These are phyloP conservation scores for Onthophagus sagittarius DNA, from an alignment of 2,888 invertebrate genomes.

Conservation along the genomic window DNA sequence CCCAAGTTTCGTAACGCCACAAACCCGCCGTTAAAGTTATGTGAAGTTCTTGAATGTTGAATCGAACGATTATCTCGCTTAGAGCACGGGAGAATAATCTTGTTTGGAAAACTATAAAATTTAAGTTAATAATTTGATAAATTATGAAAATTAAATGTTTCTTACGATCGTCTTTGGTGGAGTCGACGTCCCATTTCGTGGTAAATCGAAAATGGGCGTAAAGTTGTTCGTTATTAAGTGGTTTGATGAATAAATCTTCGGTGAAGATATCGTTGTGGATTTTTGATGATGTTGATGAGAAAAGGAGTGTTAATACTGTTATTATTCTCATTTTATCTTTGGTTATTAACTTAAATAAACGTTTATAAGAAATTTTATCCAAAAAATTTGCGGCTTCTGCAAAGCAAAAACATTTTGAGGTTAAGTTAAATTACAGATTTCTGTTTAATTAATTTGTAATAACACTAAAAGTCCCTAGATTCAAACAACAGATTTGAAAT, in stretches of 20 bases:
- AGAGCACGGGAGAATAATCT: slow-evolving; percentile 84
- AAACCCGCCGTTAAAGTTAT: slow-evolving; percentile 89
- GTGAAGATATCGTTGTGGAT: slow-evolving; percentile 63
- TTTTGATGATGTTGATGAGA: slow-evolving; percentile 1
- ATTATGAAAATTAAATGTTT: slow-evolving; percentile 26
- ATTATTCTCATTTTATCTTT: not conserved
- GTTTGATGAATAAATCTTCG: slow-evolving; percentile 87
- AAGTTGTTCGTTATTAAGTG: slow-evolving; percentile 76
- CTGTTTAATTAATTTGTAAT: no score
- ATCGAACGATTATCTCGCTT: slow-evolving; percentile 80
- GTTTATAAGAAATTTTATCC: no score
- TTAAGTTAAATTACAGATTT: no score
- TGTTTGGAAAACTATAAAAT: slow-evolving; percentile 69
- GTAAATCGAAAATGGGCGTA: slow-evolving; percentile 91
- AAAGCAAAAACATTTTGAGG: no score
- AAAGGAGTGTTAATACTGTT: not conserved
- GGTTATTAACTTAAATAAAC: no score
- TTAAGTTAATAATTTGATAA: slow-evolving; percentile 16
- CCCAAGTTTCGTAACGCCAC: slow-evolving; percentile 93
- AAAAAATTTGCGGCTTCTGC: no score
- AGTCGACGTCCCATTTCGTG: slow-evolving; percentile 66
- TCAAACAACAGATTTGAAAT: no score
- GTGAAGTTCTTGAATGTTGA: slow-evolving; percentile 85
- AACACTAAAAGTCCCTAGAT: no score
- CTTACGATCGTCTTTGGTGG: slow-evolving; percentile 59